Percentiles rank a stretch among this genome's conserved stretches.
Evolutionary conservation across 2,113 vertebrate species (phyloP).

Genomic region (Haemorhous mexicanus): DNA sequence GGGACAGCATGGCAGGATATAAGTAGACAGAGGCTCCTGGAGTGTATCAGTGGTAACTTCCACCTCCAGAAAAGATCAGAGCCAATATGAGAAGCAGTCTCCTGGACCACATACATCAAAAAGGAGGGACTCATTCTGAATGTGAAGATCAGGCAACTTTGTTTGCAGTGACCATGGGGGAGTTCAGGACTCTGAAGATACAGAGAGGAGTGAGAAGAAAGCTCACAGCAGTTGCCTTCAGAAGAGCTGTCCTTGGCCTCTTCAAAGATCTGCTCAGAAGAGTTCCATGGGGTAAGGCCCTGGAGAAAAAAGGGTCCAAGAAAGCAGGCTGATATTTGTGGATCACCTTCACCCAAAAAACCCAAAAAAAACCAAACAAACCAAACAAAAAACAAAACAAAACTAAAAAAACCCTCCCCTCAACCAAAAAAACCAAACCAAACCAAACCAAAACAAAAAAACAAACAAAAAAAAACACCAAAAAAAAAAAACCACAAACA

Average conservation of each 20-base stretch:
- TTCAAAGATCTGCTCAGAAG: background rate
- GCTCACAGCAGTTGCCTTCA: background rate
- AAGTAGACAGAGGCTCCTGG: background rate
- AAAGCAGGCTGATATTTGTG: background rate
- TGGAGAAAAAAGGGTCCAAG: background rate
- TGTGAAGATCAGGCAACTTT: background rate
- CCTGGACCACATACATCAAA: accelerated
- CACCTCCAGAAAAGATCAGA: background rate
- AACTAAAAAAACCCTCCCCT: too few species aligned
- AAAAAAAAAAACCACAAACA: background rate
- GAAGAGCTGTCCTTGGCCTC: background rate
- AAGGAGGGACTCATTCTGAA: accelerated
- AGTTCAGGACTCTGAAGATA: background rate
- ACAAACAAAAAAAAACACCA: background rate
- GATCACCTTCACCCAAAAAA: background rate
- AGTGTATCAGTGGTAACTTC: background rate
- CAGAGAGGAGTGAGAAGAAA: background rate
- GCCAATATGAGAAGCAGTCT: background rate
- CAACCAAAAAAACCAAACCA: too few species aligned
- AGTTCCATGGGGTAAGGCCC: background rate
- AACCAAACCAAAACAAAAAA: background rate
- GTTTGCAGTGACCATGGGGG: background rate
- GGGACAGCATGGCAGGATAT: background rate
- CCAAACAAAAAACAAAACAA: too few species aligned
- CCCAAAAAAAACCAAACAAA: background rate